These are phyloP conservation scores for Drosophila navojoa DNA, from an alignment of 1,140 invertebrate genomes.

Conservation along the genomic window DNA sequence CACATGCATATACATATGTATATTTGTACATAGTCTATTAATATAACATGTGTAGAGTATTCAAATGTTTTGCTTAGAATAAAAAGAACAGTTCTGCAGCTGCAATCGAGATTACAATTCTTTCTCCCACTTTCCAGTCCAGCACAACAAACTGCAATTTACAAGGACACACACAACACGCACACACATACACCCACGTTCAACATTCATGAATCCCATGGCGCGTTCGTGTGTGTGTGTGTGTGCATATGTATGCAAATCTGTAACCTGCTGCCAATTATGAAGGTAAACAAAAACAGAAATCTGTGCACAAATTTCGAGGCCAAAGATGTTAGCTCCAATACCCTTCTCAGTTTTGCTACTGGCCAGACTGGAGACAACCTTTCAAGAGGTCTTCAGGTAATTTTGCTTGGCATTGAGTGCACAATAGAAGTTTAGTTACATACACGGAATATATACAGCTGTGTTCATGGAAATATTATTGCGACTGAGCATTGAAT, in stretches of 20 bases:
- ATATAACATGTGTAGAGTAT: background rate
- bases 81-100: background rate
- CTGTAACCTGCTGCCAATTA: conserved; percentile 1
- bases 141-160: background rate
- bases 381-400: no score
- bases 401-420: no score
- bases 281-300: conserved; percentile 5
- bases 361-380: no score
- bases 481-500: no score
- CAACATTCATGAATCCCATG: background rate
- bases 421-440: no score
- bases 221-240: background rate
- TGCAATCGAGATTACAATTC: conserved; percentile 8
- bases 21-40: background rate
- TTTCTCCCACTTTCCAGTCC: conserved; percentile 7
- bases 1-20: no score
- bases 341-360: background rate
- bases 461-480: no score
- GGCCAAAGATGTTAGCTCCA: background rate
- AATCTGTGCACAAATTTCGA: background rate
- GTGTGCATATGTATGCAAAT: background rate
- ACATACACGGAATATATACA: no score
- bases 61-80: background rate
- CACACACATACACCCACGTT: background rate
- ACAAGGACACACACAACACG: background rate